Conservation (phyloP, 2,888 invertebrate species). For the Malthinus flaveolus region DNA sequence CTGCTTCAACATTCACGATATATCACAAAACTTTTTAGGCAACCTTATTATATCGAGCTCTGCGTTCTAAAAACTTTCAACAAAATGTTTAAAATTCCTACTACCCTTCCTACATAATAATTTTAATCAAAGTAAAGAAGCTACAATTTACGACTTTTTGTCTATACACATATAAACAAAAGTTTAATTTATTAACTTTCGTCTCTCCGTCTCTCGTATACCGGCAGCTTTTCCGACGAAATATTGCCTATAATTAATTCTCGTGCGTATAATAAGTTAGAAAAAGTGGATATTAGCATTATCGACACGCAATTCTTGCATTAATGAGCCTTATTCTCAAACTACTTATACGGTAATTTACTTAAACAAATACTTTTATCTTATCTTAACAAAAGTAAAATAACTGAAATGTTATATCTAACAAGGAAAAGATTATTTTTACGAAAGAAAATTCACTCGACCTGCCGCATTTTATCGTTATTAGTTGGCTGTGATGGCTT, state of each 20-base stretch:
- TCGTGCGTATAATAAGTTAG: slow-evolving; percentile 12
- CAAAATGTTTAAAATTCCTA: slow-evolving; percentile 1
- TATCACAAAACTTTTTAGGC: slow-evolving; percentile 12
- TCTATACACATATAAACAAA: not conserved
- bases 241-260: slow-evolving; percentile 14
- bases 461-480: not conserved
- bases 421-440: not conserved
- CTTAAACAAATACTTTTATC: not conserved
- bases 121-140: slow-evolving; percentile 6
- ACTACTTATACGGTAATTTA: slow-evolving; percentile 4
- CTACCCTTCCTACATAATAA: not conserved
- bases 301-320: slow-evolving; percentile 18
- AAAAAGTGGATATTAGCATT: slow-evolving; percentile 12
- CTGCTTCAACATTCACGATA: slow-evolving; percentile 16
- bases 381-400: not conserved
- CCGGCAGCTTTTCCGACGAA: not conserved
- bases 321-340: slow-evolving; percentile 11
- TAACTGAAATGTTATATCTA: not conserved
- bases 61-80: not conserved
- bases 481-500: not conserved
- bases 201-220: not conserved
- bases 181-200: slow-evolving; percentile 1
- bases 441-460: not conserved
- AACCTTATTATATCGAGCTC: not conserved
- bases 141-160: slow-evolving; percentile 1